Conservation (phyloP, 2,888 invertebrate genomes). For the Limnephilus lunatus region DNA sequence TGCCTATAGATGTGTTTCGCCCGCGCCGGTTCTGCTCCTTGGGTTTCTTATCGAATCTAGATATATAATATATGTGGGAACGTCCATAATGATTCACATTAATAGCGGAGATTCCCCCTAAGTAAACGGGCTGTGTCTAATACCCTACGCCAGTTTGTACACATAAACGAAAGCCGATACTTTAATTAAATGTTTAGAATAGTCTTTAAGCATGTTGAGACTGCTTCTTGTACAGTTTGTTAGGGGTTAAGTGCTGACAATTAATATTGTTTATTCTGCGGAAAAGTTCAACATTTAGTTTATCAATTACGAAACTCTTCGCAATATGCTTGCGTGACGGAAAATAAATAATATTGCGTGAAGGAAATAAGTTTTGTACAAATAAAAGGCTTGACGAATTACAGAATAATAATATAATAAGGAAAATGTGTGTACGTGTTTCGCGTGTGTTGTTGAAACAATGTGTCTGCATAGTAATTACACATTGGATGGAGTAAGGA, state of each 20-base stretch:
- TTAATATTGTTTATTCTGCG: constrained; percentile 4
- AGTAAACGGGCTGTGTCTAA: constrained; percentile 23
- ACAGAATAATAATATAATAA: not conserved
- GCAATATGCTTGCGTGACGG: not conserved
- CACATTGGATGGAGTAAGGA: not conserved
- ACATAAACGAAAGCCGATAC: constrained; percentile 26
- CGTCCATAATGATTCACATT: constrained; percentile 44
- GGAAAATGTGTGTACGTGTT: not conserved
- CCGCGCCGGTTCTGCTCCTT: constrained; percentile 35
- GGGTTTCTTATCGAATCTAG: constrained; percentile 46
- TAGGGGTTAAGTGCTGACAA: not conserved
- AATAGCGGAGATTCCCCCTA: constrained; percentile 24
- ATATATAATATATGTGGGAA: constrained; percentile 30
- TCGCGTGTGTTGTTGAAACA: not conserved
- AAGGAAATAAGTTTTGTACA: not conserved
- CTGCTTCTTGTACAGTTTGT: not conserved
- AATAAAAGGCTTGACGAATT: constrained; percentile 2
- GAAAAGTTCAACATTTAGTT: not conserved
- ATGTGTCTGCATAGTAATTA: not conserved
- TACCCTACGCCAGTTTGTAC: constrained; percentile 1
- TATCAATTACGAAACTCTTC: not conserved
- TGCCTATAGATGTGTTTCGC: constrained; percentile 42
- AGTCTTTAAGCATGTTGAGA: constrained; percentile 17
- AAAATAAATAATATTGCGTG: constrained; percentile 2
- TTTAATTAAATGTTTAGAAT: constrained; percentile 35